Conservation (phyloP, 2,113 vertebrate species). For the Ceyx melanurus region DNA sequence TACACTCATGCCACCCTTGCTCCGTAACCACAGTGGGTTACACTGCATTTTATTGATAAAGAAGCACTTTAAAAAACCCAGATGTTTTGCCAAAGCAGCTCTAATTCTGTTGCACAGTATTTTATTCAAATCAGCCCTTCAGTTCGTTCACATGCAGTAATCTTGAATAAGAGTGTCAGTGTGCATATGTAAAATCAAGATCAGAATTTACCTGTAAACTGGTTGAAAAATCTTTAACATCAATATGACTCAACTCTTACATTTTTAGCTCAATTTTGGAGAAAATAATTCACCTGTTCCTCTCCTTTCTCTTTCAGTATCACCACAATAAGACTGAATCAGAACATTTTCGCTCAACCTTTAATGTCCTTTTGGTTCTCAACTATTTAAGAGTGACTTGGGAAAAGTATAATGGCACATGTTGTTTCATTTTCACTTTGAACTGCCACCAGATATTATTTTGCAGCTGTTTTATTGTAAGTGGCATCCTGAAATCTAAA, state of each 20-base stretch:
- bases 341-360: not conserved
- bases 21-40: not conserved
- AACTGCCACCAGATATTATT: slow-evolving; percentile 41
- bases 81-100: not conserved
- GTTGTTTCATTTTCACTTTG: slow-evolving; percentile 5
- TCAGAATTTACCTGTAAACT: not conserved
- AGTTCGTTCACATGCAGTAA: not conserved
- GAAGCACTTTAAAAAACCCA: not conserved
- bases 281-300: not conserved
- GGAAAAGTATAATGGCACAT: not conserved
- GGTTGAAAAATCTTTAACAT: not conserved
- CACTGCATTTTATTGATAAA: not conserved
- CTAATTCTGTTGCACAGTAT: not conserved
- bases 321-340: not conserved
- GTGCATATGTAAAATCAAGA: not conserved
- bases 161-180: not conserved
- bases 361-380: not conserved
- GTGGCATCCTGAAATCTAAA: slow-evolving; percentile 30
- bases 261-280: not conserved
- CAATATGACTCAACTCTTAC: not conserved
- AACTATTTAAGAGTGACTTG: not conserved
- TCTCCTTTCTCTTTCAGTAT: not conserved
- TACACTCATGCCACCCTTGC: not conserved
- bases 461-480: slow-evolving; percentile 50
- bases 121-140: not conserved